A percentile compares a stretch with the other conserved stretches of the same genome.
Conservation (phyloP, 1,140 invertebrate species). For the Littorina saxatilis region DNA sequence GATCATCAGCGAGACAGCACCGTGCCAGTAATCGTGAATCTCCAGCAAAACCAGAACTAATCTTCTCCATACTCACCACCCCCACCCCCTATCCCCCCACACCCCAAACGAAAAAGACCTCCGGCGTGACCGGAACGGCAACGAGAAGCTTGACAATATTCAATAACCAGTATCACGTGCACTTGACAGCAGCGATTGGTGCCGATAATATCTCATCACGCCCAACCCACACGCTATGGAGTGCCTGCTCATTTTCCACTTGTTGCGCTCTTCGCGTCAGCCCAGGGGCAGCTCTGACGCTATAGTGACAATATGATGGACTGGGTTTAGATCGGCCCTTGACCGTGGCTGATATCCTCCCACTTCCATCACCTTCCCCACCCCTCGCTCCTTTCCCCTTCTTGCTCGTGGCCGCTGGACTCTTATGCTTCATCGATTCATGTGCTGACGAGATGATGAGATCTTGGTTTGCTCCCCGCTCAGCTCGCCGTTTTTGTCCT, state of each 20-base stretch:
- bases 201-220: not conserved
- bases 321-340: not conserved
- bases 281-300: not conserved
- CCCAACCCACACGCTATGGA: not conserved
- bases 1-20: no score
- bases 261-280: not conserved
- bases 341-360: not conserved
- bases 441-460: not conserved
- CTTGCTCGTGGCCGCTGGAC: not conserved
- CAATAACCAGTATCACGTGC: slow-evolving; percentile 6
- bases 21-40: no score
- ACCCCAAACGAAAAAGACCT: no score
- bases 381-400: no score
- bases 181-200: not conserved
- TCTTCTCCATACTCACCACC: no score
- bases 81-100: no score
- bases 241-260: slow-evolving; percentile 2
- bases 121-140: no score
- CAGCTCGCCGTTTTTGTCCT: no score
- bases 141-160: not conserved
- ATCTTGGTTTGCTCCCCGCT: no score
- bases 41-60: no score
- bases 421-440: not conserved
- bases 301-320: not conserved
- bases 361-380: no score